Conservation (phyloP, 2,888 invertebrate genomes). For the Bombylius major region DNA sequence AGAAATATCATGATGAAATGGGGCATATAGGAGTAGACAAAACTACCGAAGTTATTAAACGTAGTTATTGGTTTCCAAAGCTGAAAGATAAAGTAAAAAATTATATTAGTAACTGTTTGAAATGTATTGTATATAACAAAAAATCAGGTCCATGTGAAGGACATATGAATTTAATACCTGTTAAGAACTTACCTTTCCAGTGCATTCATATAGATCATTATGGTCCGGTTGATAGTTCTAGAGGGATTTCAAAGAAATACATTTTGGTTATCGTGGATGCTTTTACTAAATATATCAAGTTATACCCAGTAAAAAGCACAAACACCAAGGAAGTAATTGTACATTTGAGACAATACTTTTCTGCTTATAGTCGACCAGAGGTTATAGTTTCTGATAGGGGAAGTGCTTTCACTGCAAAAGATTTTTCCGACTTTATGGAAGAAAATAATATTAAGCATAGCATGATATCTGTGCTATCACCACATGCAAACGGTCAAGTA, state of each 20-base stretch:
- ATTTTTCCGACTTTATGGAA: slow-evolving; percentile 14
- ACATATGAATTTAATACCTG: not conserved
- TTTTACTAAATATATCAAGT: slow-evolving; percentile 11
- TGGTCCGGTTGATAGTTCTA: slow-evolving; percentile 10
- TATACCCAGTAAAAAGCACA: slow-evolving; percentile 6
- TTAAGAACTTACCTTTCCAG: slow-evolving; percentile 15
- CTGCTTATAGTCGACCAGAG: slow-evolving; percentile 13
- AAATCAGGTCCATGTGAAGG: not conserved
- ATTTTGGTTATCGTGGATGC: slow-evolving; percentile 8
- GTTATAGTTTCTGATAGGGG: slow-evolving; percentile 16
- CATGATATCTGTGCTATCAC: slow-evolving; percentile 13
- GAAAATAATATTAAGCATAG: slow-evolving; percentile 10
- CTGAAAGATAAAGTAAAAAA: not conserved
- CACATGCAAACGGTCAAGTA: slow-evolving; percentile 17
- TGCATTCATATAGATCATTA: slow-evolving; percentile 11
- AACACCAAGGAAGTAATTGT: slow-evolving; percentile 18
- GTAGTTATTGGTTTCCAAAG: slow-evolving; percentile 7
- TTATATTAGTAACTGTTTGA: slow-evolving; percentile 5
- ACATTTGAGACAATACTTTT: slow-evolving; percentile 17
- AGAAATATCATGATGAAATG: slow-evolving; percentile 7
- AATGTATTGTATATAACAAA: slow-evolving; percentile 3
- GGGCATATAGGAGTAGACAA: slow-evolving; percentile 8
- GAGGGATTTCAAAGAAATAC: slow-evolving; percentile 4
- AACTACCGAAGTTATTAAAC: slow-evolving; percentile 1
- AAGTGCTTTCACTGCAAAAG: slow-evolving; percentile 14